Conservation (phyloP, 2,113 vertebrate species). For the Odocoileus hemionus region DNA sequence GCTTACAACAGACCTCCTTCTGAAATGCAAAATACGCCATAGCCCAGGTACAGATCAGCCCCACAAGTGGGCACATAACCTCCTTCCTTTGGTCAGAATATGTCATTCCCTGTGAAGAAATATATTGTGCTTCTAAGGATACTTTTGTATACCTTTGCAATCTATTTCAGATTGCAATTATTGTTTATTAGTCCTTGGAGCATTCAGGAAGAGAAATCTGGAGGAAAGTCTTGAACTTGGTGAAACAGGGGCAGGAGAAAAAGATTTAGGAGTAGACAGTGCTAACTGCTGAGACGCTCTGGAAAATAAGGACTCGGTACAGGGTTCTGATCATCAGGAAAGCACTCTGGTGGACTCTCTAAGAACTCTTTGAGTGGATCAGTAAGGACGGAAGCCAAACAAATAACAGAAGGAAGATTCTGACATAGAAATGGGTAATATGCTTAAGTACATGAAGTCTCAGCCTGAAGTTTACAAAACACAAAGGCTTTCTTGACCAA, state of each 20-base stretch:
- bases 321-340: background rate
- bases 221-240: background rate
- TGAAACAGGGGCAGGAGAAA: background rate
- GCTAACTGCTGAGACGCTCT: background rate
- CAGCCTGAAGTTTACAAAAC: background rate
- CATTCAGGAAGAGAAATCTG: background rate
- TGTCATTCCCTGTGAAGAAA: background rate
- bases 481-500: background rate
- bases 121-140: background rate
- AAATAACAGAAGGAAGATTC: background rate
- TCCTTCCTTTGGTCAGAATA: background rate
- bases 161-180: background rate
- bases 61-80: background rate
- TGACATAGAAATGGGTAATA: background rate
- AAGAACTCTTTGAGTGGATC: background rate
- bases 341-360: background rate
- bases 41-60: background rate
- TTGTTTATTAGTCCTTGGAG: background rate
- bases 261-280: background rate
- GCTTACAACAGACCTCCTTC: background rate
- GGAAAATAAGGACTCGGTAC: rapidly evolving
- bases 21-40: background rate
- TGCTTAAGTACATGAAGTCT: background rate
- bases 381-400: background rate
- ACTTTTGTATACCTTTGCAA: background rate